These are phyloP conservation scores for Physella acuta DNA, from an alignment of 1,140 invertebrate species.

Conservation along the genomic window DNA sequence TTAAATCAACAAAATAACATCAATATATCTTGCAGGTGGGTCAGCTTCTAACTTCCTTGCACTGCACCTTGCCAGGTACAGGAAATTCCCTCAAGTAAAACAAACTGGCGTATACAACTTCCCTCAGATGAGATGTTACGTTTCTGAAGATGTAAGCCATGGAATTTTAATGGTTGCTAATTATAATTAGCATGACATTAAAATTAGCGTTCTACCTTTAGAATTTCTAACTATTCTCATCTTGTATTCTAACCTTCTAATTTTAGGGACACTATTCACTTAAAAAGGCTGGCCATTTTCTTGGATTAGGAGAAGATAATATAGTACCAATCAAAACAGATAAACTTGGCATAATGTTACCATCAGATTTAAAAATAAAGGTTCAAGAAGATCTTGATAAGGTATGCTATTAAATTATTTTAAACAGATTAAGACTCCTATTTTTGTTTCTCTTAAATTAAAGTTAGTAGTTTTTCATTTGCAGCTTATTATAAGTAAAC, in stretches of 20 bases:
- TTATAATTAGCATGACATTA: no score
- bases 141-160: conserved; percentile 38
- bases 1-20: no score
- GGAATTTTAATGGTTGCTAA: no score
- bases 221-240: no score
- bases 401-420: no score
- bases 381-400: no score
- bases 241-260: no score
- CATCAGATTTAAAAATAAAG: conserved; percentile 81
- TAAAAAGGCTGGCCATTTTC: conserved; percentile 90
- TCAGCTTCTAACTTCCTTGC: conserved; percentile 97
- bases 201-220: no score
- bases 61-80: conserved; percentile 85
- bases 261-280: conserved; percentile 95
- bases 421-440: no score
- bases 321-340: conserved; percentile 90
- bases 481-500: no score
- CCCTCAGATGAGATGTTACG: conserved; percentile 78
- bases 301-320: conserved; percentile 93
- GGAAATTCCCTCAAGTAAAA: conserved; percentile 93
- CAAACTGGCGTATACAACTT: conserved; percentile 84
- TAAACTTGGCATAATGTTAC: conserved; percentile 83
- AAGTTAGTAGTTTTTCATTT: no score
- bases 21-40: conserved; percentile 72
- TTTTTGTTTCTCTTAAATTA: no score